These are phyloP conservation scores for Noturus placidus DNA, from an alignment of 2,113 vertebrate species.

Conservation along the genomic window DNA sequence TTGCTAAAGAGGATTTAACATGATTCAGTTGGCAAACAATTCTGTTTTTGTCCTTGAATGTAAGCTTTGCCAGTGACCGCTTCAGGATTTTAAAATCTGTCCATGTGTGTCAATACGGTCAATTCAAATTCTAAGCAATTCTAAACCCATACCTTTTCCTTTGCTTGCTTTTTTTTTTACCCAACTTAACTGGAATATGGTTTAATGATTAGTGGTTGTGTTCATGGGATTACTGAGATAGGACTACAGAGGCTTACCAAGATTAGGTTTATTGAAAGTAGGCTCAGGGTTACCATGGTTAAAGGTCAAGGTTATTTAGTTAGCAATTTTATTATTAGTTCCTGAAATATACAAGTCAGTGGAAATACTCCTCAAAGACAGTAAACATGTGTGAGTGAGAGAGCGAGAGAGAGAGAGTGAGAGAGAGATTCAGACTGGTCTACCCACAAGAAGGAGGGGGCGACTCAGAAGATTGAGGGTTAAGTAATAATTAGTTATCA, in stretches of 20 bases:
- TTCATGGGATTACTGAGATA: not conserved
- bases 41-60: slow-evolving; percentile 3
- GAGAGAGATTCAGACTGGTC: slow-evolving; percentile 50
- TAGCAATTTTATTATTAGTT: not conserved
- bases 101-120: not conserved
- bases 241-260: not conserved
- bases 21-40: slow-evolving; percentile 4
- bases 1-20: not conserved
- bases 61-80: not conserved
- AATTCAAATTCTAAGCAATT: not conserved
- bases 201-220: not conserved
- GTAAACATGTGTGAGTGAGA: not conserved
- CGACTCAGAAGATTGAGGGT: slow-evolving; percentile 63
- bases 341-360: not conserved
- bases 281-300: not conserved
- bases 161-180: not conserved
- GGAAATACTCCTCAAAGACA: not conserved
- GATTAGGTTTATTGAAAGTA: not conserved
- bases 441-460: slow-evolving; percentile 55
- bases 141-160: not conserved
- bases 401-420: too few relatives aligned
- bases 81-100: not conserved
- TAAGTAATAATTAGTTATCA: slow-evolving; percentile 75
- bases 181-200: not conserved
- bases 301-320: not conserved